Evolutionary conservation across 2,888 invertebrate genomes (phyloP), one percentile per base, ranked within the genome.

Genomic region (Rhogogaster chlorosoma): DNA sequence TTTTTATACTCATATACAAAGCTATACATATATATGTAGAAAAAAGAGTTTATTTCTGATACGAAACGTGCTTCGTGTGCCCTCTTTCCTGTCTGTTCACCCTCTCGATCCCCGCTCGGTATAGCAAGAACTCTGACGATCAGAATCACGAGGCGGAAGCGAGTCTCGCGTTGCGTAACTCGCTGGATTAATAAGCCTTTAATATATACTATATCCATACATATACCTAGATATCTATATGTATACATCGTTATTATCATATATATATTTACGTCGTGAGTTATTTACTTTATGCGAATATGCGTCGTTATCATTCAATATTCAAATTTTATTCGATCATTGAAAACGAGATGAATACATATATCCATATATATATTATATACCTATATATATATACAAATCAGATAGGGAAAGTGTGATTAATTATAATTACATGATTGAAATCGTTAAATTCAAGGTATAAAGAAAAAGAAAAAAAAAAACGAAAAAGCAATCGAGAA

Each of bases 171-270:
- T 77, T 77, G 77, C 77, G 77, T 49, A 77, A 77, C 77, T 49
- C 77, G 77, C 49, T 29, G 49, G 77, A 49, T 77, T 77, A 77
- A 77, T 77, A 49, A 77, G 53, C 53, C 49, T 77, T 38, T 36
- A 18, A 70, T 32, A 67, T 38, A 38, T 38, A 67, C 32, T n/a
- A 32, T 29, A 32, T 32, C 29, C 12, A 32, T 32, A 9, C 32
- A 29, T 64, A 12, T 64, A 64, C 10, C 1, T 64, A 32, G 26
- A 49, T 29, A 53, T 15, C 3, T 45, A 49, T 29, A 75, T 38
- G 38, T n/a, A 15, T 71, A n/a, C n/a, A 36, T 12, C 15, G 7
- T 36, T 18, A 18, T 18, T 36, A 49, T 18, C 49, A 49, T 18
- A 49, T 49, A 18, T 18, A 49, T 49, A 49, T 49, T 49, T 49